Percentiles rank a stretch among this genome's conserved stretches.
Conservation (phyloP, 2,888 invertebrate genomes). For the Creontiades dilutus region DNA sequence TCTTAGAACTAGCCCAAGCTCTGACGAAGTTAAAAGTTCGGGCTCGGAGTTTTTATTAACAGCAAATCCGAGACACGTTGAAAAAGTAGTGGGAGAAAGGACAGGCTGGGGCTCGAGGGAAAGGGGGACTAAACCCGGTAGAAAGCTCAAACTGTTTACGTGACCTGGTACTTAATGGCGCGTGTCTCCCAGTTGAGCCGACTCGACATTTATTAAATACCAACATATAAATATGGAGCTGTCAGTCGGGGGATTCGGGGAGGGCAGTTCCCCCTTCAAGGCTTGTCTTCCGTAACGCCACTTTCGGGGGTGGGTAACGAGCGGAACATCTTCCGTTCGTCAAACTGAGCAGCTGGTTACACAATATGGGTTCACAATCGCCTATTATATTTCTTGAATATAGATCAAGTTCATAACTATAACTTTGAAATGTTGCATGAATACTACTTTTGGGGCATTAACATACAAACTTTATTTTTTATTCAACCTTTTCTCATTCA, state of each 20-base stretch:
- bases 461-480: no score
- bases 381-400: no score
- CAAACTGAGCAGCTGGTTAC: not conserved
- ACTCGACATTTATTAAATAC: constrained; percentile 61
- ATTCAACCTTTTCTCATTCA: no score
- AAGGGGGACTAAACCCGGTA: not conserved
- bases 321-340: not conserved
- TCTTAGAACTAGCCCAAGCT: no score
- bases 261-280: not conserved
- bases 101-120: not conserved
- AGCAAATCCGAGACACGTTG: constrained; percentile 6
- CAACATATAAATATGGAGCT: constrained; percentile 61
- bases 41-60: not conserved
- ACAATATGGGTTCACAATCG: not conserved
- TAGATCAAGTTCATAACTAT: no score
- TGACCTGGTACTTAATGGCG: constrained; percentile 57
- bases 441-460: no score
- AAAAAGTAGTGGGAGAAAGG: not conserved
- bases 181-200: constrained; percentile 60
- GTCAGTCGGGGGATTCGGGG: constrained; percentile 13
- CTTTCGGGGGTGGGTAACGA: not conserved
- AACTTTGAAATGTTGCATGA: no score
- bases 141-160: constrained; percentile 60
- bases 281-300: not conserved
- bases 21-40: not conserved